Conservation (phyloP, 2,113 vertebrate species). For the Platysternon megacephalum region DNA sequence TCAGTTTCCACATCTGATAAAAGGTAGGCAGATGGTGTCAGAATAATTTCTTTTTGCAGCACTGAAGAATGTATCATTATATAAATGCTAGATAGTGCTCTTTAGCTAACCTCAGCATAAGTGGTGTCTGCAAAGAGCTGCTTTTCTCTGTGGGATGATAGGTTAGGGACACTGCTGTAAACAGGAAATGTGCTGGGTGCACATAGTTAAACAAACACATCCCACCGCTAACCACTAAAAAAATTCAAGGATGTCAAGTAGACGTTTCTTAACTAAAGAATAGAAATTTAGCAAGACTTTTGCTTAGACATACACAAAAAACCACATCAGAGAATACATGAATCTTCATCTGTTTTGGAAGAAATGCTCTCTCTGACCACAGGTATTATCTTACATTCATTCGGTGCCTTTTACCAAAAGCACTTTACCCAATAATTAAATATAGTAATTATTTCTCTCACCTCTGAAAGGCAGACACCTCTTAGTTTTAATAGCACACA, state of each 20-base stretch:
- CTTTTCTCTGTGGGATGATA: not conserved
- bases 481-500: not conserved
- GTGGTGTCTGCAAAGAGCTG: not conserved
- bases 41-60: not conserved
- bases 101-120: not conserved
- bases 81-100: accelerated
- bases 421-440: not conserved
- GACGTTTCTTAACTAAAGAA: not conserved
- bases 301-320: not conserved
- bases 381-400: not conserved
- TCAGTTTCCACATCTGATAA: not conserved
- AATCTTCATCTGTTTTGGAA: not conserved
- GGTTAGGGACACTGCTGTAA: not conserved
- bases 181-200: not conserved
- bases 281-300: not conserved
- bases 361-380: not conserved
- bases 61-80: not conserved
- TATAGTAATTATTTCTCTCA: not conserved
- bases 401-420: not conserved
- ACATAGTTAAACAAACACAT: not conserved
- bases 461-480: not conserved
- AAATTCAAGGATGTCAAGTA: not conserved
- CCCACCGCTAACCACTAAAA: not conserved
- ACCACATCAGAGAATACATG: not conserved
- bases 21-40: not conserved